These are phyloP conservation scores for Ovis aries DNA, from an alignment of 2,113 vertebrate genomes.

Conservation along the genomic window ARS-UI_Ramb_v3.0 NC_056056.1:188284501-188285000, in stretches of 20 bases:
- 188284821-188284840: neutral
- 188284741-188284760: too few relatives aligned
- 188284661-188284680: too few relatives aligned
- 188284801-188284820: neutral
- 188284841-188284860: neutral
- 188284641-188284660: too few relatives aligned
- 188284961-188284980: neutral
- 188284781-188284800: neutral
- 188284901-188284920: neutral
- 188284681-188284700: too few relatives aligned
- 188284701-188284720: too few relatives aligned
- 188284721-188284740: too few relatives aligned
- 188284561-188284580: neutral
- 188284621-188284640: too few relatives aligned
- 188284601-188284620: too few relatives aligned
- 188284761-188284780: neutral
- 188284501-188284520: neutral
- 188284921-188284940: neutral
- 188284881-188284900: neutral
- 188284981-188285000: neutral
- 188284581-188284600: too few relatives aligned
- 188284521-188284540: neutral
- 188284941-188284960: neutral
- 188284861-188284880: neutral
- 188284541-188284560: neutral